Percentiles rank a stretch among this genome's conserved stretches.
phyloP scores from a whole-genome alignment of 1,140 invertebrate species.

The Neoseiulus cucumeris region DNA sequence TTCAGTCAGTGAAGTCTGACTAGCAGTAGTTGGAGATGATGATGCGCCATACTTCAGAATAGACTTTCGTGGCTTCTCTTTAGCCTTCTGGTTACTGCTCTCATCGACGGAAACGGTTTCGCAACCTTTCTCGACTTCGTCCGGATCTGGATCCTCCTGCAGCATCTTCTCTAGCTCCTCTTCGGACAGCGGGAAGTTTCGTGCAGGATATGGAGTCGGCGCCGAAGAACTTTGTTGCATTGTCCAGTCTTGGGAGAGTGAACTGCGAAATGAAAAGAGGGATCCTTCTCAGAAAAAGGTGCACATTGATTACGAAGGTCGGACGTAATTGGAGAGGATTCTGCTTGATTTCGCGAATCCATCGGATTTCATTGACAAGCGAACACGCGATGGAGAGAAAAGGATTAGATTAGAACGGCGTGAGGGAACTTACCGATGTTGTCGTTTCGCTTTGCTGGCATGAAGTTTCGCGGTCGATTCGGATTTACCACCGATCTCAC shows the following conservation, averaged over 20 bases:
- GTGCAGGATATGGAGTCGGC: constrained; percentile 42
- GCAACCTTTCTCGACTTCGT: neutral
- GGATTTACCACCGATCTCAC: neutral
- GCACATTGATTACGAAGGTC: constrained; percentile 38
- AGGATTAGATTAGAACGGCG: neutral
- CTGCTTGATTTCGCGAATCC: neutral
- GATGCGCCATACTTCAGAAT: neutral
- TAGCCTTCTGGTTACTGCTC: neutral
- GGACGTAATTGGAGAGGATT: constrained; percentile 25
- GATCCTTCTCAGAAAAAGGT: constrained; percentile 7
- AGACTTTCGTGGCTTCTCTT: neutral
- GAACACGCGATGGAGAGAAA: neutral
- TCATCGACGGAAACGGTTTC: neutral
- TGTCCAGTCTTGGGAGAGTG: constrained; percentile 14
- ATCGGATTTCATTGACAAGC: neutral
- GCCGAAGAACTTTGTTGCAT: constrained; percentile 18
- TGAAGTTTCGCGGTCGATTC: neutral
- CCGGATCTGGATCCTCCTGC: constrained; percentile 23
- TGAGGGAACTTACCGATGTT: neutral
- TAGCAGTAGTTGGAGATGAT: neutral
- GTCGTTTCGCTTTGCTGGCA: neutral
- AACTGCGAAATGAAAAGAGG: constrained; percentile 9
- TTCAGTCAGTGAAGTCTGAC: neutral
- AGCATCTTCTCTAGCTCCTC: constrained; percentile 46
- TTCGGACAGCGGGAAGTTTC: constrained; percentile 50